phyloP scores from a whole-genome alignment of 1,140 invertebrate species.

The Octopus bimaculoides region DNA sequence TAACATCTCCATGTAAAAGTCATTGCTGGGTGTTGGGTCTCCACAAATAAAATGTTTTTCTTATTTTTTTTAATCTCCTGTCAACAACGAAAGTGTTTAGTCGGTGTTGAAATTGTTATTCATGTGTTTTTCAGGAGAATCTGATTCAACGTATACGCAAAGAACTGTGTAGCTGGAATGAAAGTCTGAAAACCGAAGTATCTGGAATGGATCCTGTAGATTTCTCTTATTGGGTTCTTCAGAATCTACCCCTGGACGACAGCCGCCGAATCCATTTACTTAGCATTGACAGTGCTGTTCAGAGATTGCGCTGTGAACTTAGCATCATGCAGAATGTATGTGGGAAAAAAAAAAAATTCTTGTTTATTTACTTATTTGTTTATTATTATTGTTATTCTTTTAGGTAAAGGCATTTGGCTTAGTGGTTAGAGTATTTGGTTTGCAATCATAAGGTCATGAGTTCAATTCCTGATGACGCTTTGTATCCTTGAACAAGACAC shows the following conservation, averaged over 20 bases:
- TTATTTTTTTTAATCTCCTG: too few relatives aligned
- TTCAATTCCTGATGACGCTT: too few relatives aligned
- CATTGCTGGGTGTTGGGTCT: too few relatives aligned
- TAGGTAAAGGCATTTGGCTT: too few relatives aligned
- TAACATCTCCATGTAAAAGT: too few relatives aligned
- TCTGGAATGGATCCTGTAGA: constrained; percentile 68
- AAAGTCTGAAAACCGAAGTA: constrained; percentile 38
- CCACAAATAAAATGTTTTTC: too few relatives aligned
- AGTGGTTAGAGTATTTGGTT: too few relatives aligned
- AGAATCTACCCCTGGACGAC: constrained; percentile 67
- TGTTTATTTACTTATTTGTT: neutral
- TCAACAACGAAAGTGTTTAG: too few relatives aligned
- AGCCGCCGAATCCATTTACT: constrained; percentile 65
- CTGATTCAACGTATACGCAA: constrained; percentile 48
- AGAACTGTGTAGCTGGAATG: constrained; percentile 56
- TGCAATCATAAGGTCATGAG: too few relatives aligned
- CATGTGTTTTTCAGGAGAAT: constrained; percentile 35
- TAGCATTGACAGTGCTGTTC: constrained; percentile 66
- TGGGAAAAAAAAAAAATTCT: neutral
- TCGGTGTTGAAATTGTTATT: too few relatives aligned
- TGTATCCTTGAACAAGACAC: too few relatives aligned
- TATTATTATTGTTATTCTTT: neutral
- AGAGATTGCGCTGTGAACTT: constrained; percentile 68
- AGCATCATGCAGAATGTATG: constrained; percentile 65
- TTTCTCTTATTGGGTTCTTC: constrained; percentile 77